Evolutionary conservation across 1,140 invertebrate genomes (phyloP), one percentile per base, ranked within the genome.

Genomic region (Tetramorium simillimum): DNA sequence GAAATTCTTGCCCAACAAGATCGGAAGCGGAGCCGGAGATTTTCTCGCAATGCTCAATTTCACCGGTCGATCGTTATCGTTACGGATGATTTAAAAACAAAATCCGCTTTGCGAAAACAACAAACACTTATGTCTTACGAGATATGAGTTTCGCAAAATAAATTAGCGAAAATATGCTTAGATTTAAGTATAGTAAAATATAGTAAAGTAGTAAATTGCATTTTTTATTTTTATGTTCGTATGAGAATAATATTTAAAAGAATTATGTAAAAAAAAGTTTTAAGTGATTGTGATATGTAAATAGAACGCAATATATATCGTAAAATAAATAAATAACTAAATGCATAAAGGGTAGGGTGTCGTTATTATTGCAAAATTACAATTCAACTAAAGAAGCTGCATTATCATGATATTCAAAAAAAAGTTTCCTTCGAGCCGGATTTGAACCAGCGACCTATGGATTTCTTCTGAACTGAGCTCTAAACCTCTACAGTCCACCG

Each of bases 361-460:
- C 33, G 60, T 28, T 21, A 18, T 10, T 43, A 5, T 58, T 46
- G 14, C 0, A 40, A 18, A 70, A 40, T 43, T 70, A 18, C 4
- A 28, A 67, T 3, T 3, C 2, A 6, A 24, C 3, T 10, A 0
- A 65, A 12, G 37, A 37, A 37, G 12, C 5, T n/a, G 0, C 16
- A 43, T 37, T 53, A 9, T 3, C 2, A 12, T 6, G 10, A n/a
- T n/a, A 53, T 18, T 12, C 10, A 21, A 81, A 89, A 82, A 49
- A 12, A n/a, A 87, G 12, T 65, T 77, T 94, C 92, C 93, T 94
- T 93, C 92, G 93, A 93, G 93, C 93, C 93, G 92, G 93, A 92
- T 93, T 93, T 93, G 92, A 94, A 93, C 92, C 93, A 93, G 93
- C 93, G 92, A 94, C 92, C 92, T 94, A 93, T 94, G 93, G 92